Base-by-base conservation (phyloP, 1,140 invertebrate species). In the Eufriesea mexicana region DNA sequence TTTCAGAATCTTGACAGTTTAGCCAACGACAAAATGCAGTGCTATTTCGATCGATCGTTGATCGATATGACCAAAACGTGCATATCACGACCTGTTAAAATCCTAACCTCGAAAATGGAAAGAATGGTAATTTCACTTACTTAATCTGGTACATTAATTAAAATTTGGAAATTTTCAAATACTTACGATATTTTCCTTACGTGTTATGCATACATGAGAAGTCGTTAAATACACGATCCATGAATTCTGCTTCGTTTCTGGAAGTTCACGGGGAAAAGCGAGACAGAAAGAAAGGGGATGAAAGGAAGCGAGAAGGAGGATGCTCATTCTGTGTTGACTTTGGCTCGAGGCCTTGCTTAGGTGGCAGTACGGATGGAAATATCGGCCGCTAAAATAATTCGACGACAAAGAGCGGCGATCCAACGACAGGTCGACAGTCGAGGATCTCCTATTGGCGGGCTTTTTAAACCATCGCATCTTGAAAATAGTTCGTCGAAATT, bases 371-470 rank as follows among this genome's bases (percentile, higher is more conserved):
- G 90, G 91, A 92, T 92, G 90, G 90, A 91, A 92, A 92, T 92
- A 92, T 92, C 91, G 92, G 89, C 86, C 84, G 90, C 91, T 90
- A 91, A 92, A 92, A 92, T 92, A 92, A 92, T 91, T 92, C 83
- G 88, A 91, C 87, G 87, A 89, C 83, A 91, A 87, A 88, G 84
- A 83, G 68, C 66, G 71, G 67, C 82, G 82, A 84, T 88, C 80
- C 88, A 90, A 85, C 88, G 84, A 88, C 84, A 86, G 80, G 49
- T 59, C 71, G 78, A 28, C 79, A 55, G 86, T 42, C 59, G 76
- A 74, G 84, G 78, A 83, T 71, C 66, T 28, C 67, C 79, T 73
- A 89, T 89, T 73, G 75, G 84, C 80, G 84, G 85, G 81, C 49
- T 83, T 80, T 88, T 88, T 86, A 77, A 85, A 85, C 55, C 47